Evolutionary conservation across 35 echinoderm and acorn worm species (phyloP).

Genomic region (Lytechinus variegatus): DNA sequence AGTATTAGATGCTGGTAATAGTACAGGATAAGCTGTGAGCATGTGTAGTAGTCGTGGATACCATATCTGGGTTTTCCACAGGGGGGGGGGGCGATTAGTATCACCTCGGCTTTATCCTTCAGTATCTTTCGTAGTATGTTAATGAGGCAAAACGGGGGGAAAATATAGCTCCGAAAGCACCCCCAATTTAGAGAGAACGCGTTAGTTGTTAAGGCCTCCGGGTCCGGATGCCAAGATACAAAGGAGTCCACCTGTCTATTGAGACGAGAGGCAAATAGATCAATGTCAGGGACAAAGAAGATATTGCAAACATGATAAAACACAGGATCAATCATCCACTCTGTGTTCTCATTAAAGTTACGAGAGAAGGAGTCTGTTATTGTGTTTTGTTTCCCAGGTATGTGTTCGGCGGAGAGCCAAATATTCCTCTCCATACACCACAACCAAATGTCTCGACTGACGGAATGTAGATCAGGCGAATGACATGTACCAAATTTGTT

Average conservation of each 20-base stretch:
- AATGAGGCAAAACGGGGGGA: not conserved
- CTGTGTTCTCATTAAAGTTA: not conserved
- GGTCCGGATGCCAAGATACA: not conserved
- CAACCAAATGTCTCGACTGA: constrained; percentile 1
- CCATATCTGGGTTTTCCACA: constrained; percentile 60
- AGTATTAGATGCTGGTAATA: not conserved
- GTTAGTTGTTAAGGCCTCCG: not conserved
- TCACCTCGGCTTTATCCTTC: not conserved
- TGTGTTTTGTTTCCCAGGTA: not conserved
- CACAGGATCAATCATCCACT: not conserved
- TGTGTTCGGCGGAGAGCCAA: not conserved
- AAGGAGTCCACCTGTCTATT: not conserved
- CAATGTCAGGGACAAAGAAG: not conserved
- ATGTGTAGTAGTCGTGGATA: not conserved
- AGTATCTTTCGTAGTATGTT: not conserved
- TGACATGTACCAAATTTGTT: constrained; percentile 69
- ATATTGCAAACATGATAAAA: not conserved
- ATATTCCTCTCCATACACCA: constrained; percentile 20
- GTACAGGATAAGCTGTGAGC: not conserved
- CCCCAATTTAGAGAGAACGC: not conserved
- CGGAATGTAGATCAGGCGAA: constrained; percentile 35
- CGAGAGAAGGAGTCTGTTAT: not conserved
- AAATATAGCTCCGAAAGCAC: not conserved
- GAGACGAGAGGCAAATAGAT: not conserved
- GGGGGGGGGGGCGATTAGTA: not conserved